Evolutionary conservation across 2,113 vertebrate genomes (phyloP).

Genomic region (Podilymbus podiceps): DNA sequence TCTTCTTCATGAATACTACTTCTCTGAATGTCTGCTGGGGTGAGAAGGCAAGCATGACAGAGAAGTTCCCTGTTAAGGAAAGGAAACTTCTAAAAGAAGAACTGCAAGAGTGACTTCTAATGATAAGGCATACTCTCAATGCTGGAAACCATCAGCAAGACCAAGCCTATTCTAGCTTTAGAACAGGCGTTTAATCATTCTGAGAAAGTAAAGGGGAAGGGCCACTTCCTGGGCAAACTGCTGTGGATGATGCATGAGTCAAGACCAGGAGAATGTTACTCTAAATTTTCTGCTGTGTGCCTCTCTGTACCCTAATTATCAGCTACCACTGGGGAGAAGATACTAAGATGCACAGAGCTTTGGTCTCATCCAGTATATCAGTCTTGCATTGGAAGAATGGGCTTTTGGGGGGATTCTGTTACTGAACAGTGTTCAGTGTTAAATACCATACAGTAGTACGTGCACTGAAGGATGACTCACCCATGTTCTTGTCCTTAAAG

Average conservation of each 20-base stretch:
- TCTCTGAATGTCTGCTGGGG: neutral
- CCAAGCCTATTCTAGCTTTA: neutral
- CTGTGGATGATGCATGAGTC: neutral
- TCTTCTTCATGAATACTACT: neutral
- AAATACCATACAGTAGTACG: neutral
- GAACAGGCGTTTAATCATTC: neutral
- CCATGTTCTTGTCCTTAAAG: neutral
- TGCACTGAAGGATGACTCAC: neutral
- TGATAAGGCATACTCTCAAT: neutral
- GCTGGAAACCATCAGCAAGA: neutral
- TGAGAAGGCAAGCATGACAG: neutral
- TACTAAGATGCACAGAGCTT: neutral
- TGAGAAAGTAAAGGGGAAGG: neutral
- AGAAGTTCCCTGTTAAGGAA: neutral
- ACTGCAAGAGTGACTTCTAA: neutral
- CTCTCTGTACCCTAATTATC: neutral
- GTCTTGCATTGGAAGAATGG: neutral
- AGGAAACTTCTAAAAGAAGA: neutral
- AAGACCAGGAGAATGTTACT: neutral
- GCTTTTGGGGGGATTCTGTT: neutral
- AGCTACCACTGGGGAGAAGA: neutral
- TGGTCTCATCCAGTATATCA: neutral
- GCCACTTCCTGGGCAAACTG: neutral
- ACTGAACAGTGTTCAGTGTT: neutral
- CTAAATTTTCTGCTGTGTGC: neutral